Evolutionary conservation across 92 coral and sea anemone genomes (phyloP), one percentile per base, ranked within the genome.

Genomic region (Pocillopora grandis): DNA sequence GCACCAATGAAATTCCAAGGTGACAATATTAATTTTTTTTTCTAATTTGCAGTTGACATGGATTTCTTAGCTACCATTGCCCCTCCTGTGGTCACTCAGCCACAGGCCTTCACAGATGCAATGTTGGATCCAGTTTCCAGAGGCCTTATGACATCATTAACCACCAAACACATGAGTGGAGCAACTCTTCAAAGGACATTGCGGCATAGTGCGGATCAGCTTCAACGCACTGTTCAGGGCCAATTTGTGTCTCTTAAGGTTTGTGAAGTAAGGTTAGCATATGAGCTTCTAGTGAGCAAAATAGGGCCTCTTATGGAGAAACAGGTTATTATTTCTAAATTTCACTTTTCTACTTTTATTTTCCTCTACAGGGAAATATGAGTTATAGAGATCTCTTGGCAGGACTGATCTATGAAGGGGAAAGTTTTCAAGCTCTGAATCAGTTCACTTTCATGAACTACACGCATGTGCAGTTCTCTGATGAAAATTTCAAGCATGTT

Each of bases 181-280:
- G 63, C 14, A 57, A 79, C 84, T 36, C 81, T 94, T 62, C 92
- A 86, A 61, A 56, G 72, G 14, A 76, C 87, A 10, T 20, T 90
- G 14, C 56, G 84, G 36, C 82, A 62, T 2, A 92, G 80, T 55
- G 98, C 93, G 2, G 73, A 80, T 62, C 70, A 82, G 65, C 87
- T 93, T 5, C 94, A 89, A 60, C 75, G 82, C 16, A 76, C 86
- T 20, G 77, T 93, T 66, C 77, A 85, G 73, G 91, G 90, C 48
- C 95, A 91, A 60, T 91, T 89, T 65, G 78, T 78, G n/a, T 90
- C 91, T 36, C 87, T 93, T 61, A 89, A 89, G 97, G 97, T 93
- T n/a, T 23, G 85, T 64, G 58, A 15, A 42, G 5, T 42, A 2
- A 7, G 23, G 16, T 62, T 27, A 68, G 72, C 52, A 12, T 18